phyloP scores from a whole-genome alignment of 2,888 invertebrate genomes.

The Erpobdella octoculata region DNA sequence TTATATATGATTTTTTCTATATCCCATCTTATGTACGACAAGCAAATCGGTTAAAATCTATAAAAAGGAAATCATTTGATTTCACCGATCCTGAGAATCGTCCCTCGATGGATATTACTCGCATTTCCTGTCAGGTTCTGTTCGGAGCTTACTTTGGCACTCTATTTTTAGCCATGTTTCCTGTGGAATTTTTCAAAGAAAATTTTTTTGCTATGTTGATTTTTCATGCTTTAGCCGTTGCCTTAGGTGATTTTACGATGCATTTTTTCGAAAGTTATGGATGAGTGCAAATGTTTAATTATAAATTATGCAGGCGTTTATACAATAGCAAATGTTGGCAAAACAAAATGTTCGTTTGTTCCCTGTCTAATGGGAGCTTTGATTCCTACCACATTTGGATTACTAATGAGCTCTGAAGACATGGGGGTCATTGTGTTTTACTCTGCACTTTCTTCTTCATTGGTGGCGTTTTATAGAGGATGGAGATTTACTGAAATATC shows the following conservation, averaged over 20 bases:
- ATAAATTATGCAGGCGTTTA: conserved; percentile 66
- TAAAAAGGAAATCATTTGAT: conserved; percentile 56
- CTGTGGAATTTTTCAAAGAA: conserved; percentile 30
- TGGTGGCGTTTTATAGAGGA: conserved; percentile 31
- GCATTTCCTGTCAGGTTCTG: conserved; percentile 43
- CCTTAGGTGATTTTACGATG: conserved; percentile 38
- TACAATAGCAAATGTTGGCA: conserved; percentile 81
- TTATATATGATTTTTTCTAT: conserved; percentile 74
- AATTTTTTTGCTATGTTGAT: conserved; percentile 25
- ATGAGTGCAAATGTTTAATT: conserved; percentile 10
- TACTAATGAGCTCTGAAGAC: conserved; percentile 34
- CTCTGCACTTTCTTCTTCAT: conserved; percentile 40
- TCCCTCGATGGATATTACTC: conserved; percentile 24
- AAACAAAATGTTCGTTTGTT: conserved; percentile 67
- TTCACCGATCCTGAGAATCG: conserved; percentile 55
- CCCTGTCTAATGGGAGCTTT: conserved; percentile 61
- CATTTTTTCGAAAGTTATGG: no score
- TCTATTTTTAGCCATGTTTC: conserved; percentile 35
- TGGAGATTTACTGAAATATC: conserved; percentile 58
- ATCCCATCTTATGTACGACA: conserved; percentile 78
- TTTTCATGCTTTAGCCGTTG: conserved; percentile 38
- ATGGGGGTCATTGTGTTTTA: conserved; percentile 31
- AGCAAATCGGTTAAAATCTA: conserved; percentile 48
- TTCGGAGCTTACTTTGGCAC: conserved; percentile 43
- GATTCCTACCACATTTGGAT: conserved; percentile 35